Conservation (phyloP, 2,888 invertebrate genomes). For the Tortricodes alternella region DNA sequence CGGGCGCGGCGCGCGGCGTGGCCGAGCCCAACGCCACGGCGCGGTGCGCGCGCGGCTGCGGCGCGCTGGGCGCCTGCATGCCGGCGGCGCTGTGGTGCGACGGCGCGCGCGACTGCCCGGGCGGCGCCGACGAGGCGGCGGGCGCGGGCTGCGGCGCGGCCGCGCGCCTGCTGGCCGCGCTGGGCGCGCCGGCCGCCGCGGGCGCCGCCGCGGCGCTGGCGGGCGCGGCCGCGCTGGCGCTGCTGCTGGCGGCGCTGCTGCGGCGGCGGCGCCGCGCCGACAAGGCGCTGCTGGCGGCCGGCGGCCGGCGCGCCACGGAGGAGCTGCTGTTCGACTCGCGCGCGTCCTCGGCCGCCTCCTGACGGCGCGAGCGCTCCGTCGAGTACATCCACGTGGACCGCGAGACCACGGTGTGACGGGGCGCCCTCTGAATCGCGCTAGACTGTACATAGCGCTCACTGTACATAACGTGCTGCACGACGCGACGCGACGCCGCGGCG, state of each 20-base stretch:
- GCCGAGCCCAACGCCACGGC: conserved; percentile 53
- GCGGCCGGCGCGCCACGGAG: conserved; percentile 86
- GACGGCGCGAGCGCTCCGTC: conserved; percentile 95
- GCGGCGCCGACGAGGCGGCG: conserved; percentile 87
- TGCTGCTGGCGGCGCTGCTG: conserved; percentile 75
- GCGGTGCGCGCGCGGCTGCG: conserved; percentile 77
- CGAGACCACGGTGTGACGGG: conserved; percentile 94
- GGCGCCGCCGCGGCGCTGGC: conserved; percentile 73
- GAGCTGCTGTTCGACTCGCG: conserved; percentile 86
- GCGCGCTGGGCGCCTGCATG: conserved; percentile 90
- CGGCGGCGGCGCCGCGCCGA: conserved; percentile 75
- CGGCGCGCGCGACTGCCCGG: conserved; percentile 86
- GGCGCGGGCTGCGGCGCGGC: conserved; percentile 49
- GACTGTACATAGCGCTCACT: conserved; percentile 22
- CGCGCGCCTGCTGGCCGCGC: conserved; percentile 74
- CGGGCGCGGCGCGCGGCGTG: conserved; percentile 68
- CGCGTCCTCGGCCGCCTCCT: conserved; percentile 85
- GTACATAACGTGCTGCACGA: conserved; percentile 29
- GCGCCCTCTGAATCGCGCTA: conserved; percentile 43
- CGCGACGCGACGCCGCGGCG: conserved; percentile 19
- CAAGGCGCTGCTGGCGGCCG: conserved; percentile 83
- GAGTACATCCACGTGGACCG: conserved; percentile 96
- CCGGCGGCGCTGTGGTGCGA: conserved; percentile 89
- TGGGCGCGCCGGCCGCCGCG: conserved; percentile 86
- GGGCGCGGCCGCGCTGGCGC: conserved; percentile 80